phyloP scores from a whole-genome alignment of 2,797 vertebrate species.

The Leucoraja ocellata region DNA sequence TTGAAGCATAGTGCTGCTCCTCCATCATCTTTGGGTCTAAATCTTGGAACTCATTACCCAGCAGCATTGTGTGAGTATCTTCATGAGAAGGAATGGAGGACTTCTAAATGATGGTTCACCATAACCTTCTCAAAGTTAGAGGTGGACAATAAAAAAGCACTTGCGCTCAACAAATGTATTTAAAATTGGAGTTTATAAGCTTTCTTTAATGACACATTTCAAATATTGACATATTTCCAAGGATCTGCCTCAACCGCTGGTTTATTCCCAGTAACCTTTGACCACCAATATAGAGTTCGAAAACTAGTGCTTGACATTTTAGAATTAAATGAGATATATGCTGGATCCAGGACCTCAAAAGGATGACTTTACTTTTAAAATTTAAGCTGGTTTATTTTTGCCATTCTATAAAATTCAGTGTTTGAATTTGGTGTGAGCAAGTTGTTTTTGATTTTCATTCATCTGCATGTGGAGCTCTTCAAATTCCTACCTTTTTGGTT shows the following conservation, averaged over 20 bases:
- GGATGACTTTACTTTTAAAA: background rate
- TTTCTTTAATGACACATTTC: background rate
- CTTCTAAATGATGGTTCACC: too few species aligned
- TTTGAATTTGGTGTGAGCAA: background rate
- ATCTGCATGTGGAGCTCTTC: conserved; percentile 34
- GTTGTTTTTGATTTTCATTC: conserved; percentile 48
- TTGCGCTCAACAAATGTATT: too few species aligned
- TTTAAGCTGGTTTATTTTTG: background rate
- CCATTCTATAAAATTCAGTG: background rate
- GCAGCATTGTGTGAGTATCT: too few species aligned
- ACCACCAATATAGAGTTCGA: background rate
- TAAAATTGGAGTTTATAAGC: background rate
- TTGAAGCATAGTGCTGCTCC: too few species aligned
- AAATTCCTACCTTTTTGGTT: conserved; percentile 7
- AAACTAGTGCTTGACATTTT: background rate
- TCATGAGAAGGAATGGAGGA: too few species aligned
- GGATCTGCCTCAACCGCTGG: too few species aligned
- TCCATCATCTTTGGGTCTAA: too few species aligned
- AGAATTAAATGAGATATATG: background rate
- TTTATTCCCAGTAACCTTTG: background rate
- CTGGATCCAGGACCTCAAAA: background rate
- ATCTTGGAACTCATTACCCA: too few species aligned
- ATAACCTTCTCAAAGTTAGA: too few species aligned
- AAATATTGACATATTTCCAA: background rate
- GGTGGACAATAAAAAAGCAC: too few species aligned